Evolutionary conservation across 2,888 invertebrate species (phyloP), one percentile per base, ranked within the genome.

Genomic region (Diplolepis rosae): DNA sequence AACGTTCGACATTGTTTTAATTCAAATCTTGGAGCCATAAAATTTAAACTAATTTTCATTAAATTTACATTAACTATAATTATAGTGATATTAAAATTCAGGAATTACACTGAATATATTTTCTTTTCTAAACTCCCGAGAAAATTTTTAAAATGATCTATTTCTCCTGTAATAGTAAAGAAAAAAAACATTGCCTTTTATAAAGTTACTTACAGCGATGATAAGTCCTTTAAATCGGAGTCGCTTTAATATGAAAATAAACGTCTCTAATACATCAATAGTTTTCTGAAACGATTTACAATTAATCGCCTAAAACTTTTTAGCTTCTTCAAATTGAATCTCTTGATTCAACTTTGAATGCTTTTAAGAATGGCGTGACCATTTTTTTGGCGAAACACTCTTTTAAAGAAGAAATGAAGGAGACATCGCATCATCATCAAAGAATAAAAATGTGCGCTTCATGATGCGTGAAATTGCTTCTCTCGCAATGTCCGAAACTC

Each of bases 401-500:
- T 56, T 32, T 22, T 61, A 24, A 35, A 18, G 22, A 39, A 15
- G 35, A 35, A 61, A 61, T 61, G 35, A 61, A 35, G 35, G 39
- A 35, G 56, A 61, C 56, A 61, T 61, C 30, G n/a, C 13, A 11
- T 61, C 35, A 35, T 11, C 6, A 22, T 22, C 13, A 35, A 32
- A 11, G 30, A 61, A 39, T 35, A 35, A 61, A 61, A 61, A 32
- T 22, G 18, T 15, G 56, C 56, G 56, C 56, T 61, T 61, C 56
- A 39, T 35, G 56, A 61, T 61, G 35, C 56, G 22, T 61, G 56
- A 61, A 61, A 61, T 61, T 61, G 56, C 24, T 61, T 61, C 56
- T 39, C 35, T 39, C n/a, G n/a, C 35, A 61, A 35, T 35, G 39
- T 24, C 22, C 35, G 18, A 61, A 22, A 61, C 24, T 61, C 56